Base-by-base conservation (phyloP, 2,113 vertebrate genomes). In the Cathartes aura region DNA sequence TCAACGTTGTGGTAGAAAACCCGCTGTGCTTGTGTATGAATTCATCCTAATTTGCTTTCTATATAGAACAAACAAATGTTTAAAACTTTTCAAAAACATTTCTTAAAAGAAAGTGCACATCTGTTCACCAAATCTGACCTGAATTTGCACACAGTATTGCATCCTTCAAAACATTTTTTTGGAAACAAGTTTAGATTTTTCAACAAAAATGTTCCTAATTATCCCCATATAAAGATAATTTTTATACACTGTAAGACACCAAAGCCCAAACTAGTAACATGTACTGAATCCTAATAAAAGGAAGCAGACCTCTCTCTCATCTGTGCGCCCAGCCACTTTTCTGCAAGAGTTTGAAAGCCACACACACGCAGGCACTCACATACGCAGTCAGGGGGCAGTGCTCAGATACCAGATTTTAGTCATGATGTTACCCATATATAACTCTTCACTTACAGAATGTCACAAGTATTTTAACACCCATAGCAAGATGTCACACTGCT, bases 61-160 rank as follows among this genome's bases (percentile, higher is more conserved):
- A 53, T 19, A 59, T 1, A 36, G 71, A 83, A 42, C 40, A 87
- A 78, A 94, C 7, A 85, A 91, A 89, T 7, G 11, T 17, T 74
- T 66, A 38, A 91, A 87, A 36, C 22, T 59, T 63, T 88, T 21
- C 7, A 23, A 43, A 89, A 93, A 5, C 3, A 66, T 38, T 68
- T 86, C 58, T 79, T 32, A 64, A 80, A 82, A 85, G 78, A 82
- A 85, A 91, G 58, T 2, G 12, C 68, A 93, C 84, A 94, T 96
- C 67, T 95, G 88, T 88, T 96, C 79, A 22, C n/a, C 72, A 92
- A 95, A 74, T 59, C 88, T 83, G 82, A 95, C 79, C 74, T 70
- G 71, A 94, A 86, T 88, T 94, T 93, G 53, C 53, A 90, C 60
- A 86, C 32, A 66, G 58, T 4, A 66, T 45, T 62, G 38, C 36